Percentiles rank a stretch among this genome's conserved stretches.
Conservation (phyloP, 1,140 invertebrate species). For the Charaxes varanes region DNA sequence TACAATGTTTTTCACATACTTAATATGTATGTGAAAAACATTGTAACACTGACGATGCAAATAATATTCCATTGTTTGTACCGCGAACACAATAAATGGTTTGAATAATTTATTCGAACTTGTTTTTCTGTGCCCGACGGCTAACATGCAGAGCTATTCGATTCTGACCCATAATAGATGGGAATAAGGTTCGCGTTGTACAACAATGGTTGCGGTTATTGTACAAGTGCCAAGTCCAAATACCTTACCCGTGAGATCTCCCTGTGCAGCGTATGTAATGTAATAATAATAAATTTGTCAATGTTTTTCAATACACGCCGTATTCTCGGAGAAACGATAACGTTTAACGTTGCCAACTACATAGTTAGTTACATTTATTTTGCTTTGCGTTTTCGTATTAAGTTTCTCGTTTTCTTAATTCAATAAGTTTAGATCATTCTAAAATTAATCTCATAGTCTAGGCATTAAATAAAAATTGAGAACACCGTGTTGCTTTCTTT, state of each 20-base stretch:
- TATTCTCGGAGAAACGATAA: too few species aligned
- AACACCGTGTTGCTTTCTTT: too few species aligned
- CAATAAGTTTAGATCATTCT: too few species aligned
- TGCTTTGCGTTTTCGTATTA: too few species aligned
- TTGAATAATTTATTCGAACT: conserved; percentile 19
- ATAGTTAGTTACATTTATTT: too few species aligned
- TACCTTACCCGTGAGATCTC: conserved; percentile 10
- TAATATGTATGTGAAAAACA: background rate
- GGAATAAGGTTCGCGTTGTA: background rate
- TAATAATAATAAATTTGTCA: conserved; percentile 2
- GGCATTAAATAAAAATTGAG: too few species aligned
- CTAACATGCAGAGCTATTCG: background rate
- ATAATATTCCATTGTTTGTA: conserved; percentile 4
- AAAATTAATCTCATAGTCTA: too few species aligned
- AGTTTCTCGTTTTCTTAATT: too few species aligned
- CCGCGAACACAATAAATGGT: conserved; percentile 3
- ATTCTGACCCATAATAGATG: conserved; percentile 5
- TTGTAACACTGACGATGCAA: background rate
- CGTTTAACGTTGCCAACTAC: too few species aligned
- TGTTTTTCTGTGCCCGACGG: conserved; percentile 10
- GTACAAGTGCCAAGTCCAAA: conserved; percentile 13
- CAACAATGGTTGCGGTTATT: background rate
- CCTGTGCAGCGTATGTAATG: background rate
- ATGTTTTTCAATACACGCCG: background rate
- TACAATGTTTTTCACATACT: too few species aligned